Evolutionary conservation across 2,888 invertebrate genomes (phyloP).

Genomic region (Chymomyza procnemis): DNA sequence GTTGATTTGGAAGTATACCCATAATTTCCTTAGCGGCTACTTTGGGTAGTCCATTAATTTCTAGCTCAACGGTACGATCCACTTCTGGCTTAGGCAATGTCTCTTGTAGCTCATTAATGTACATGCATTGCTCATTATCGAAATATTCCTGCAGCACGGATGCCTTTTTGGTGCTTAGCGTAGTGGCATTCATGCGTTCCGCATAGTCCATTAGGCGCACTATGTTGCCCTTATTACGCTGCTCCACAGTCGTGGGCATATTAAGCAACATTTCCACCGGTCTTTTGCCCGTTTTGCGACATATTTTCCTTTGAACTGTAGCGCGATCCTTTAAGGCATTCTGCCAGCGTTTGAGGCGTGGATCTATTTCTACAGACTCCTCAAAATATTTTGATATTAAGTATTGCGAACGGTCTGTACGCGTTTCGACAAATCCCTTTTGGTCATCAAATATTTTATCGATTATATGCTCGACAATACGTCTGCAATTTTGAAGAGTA

Average conservation of each 20-base stretch:
- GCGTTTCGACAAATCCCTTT: not conserved
- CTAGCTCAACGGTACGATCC: conserved; percentile 26
- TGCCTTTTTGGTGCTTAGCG: conserved; percentile 7
- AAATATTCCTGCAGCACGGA: conserved; percentile 29
- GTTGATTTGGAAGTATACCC: conserved; percentile 14
- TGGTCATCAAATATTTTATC: conserved; percentile 26
- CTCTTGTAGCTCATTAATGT: conserved; percentile 45
- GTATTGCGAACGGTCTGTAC: conserved; percentile 20
- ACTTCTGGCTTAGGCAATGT: conserved; percentile 62
- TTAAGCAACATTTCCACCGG: conserved; percentile 61
- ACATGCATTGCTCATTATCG: conserved; percentile 19
- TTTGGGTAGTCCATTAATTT: conserved; percentile 60
- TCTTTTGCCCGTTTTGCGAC: conserved; percentile 38
- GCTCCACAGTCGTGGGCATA: conserved; percentile 50
- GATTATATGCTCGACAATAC: conserved; percentile 30
- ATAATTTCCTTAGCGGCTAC: conserved; percentile 50
- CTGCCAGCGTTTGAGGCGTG: conserved; percentile 66
- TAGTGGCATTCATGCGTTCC: conserved; percentile 54
- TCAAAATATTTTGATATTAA: conserved; percentile 7
- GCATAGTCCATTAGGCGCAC: conserved; percentile 65
- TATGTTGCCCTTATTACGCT: conserved; percentile 62
- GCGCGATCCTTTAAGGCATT: conserved; percentile 52
- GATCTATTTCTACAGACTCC: conserved; percentile 52
- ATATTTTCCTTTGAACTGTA: conserved; percentile 45
- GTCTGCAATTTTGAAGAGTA: conserved; percentile 15